A percentile compares a stretch with the other conserved stretches of the same genome.
Evolutionary conservation across 2,113 vertebrate genomes (phyloP).

Genomic region (Notarius lentiginosus): DNA sequence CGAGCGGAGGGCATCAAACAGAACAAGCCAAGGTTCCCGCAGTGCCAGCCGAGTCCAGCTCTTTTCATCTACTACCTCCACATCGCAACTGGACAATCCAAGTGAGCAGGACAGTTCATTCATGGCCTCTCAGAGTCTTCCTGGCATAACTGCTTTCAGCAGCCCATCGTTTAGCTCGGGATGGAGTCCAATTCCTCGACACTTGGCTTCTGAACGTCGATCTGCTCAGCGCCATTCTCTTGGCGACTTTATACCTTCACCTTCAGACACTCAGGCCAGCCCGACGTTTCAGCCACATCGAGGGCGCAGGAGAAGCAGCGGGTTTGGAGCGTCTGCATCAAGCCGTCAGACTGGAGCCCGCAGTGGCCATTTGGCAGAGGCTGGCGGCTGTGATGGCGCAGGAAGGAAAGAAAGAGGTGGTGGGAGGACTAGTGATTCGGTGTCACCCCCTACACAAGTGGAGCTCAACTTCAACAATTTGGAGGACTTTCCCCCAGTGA

Average conservation of each 20-base stretch:
- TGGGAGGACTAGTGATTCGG: conserved; percentile 61
- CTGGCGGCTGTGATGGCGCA: conserved; percentile 72
- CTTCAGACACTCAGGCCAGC: conserved; percentile 68
- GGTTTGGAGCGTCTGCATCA: conserved; percentile 26
- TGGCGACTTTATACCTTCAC: conserved; percentile 78
- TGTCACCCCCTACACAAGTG: conserved; percentile 64
- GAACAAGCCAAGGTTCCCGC: conserved; percentile 58
- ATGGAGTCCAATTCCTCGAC: conserved; percentile 70
- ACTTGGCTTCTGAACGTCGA: conserved; percentile 70
- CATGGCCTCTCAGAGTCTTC: conserved; percentile 54
- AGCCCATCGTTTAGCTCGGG: conserved; percentile 73
- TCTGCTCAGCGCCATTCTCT: conserved; percentile 73
- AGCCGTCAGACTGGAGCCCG: conserved; percentile 68
- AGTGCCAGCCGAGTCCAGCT: conserved; percentile 81
- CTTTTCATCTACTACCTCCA: conserved; percentile 72
- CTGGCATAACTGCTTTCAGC: conserved; percentile 65
- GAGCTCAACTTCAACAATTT: conserved; percentile 89
- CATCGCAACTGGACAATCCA: conserved; percentile 54
- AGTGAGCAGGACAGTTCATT: conserved; percentile 54
- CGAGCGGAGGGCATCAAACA: conserved; percentile 60
- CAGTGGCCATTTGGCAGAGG: conserved; percentile 68
- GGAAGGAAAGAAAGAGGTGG: conserved; percentile 67
- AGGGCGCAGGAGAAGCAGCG: conserved; percentile 72
- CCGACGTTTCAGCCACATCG: conserved; percentile 64
- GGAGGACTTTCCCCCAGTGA: conserved; percentile 95